These are phyloP conservation scores for Yponomeuta cagnagella DNA, from an alignment of 2,888 invertebrate species.

Conservation along the genomic window DNA sequence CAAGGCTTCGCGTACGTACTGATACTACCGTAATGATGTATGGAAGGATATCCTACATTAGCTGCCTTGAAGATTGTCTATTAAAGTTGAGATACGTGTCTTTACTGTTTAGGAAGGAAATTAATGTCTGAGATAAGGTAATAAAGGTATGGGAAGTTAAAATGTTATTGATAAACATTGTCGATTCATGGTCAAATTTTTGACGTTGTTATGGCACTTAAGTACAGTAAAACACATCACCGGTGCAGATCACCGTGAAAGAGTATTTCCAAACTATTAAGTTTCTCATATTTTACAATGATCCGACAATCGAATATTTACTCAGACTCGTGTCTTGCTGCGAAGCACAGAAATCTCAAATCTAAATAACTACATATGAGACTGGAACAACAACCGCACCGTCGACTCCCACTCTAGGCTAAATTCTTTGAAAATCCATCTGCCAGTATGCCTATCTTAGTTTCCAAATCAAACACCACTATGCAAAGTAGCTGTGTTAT, in stretches of 20 bases:
- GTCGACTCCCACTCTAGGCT: background rate
- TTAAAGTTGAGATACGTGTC: constrained; percentile 6
- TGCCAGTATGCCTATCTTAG: background rate
- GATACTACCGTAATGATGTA: constrained; percentile 17
- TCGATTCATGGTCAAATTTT: no score
- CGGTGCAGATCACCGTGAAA: no score
- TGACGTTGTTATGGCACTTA: no score
- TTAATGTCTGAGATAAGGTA: background rate
- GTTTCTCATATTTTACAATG: no score
- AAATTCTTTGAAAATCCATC: background rate
- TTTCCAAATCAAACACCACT: background rate
- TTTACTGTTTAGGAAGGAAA: constrained; percentile 3
- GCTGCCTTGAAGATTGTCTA: constrained; percentile 17
- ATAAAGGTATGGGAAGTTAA: background rate
- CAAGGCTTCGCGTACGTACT: constrained; percentile 24
- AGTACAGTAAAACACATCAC: no score
- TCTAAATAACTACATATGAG: no score
- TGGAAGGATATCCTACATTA: constrained; percentile 30
- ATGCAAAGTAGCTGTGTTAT: background rate
- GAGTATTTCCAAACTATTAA: no score
- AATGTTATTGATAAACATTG: background rate
- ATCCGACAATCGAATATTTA: background rate
- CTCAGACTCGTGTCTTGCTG: no score
- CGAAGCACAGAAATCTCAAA: background rate
- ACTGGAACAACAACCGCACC: background rate